These are phyloP conservation scores for Melanostigma gelatinosum DNA, from an alignment of 2,113 vertebrate genomes.

Conservation along the genomic window DNA sequence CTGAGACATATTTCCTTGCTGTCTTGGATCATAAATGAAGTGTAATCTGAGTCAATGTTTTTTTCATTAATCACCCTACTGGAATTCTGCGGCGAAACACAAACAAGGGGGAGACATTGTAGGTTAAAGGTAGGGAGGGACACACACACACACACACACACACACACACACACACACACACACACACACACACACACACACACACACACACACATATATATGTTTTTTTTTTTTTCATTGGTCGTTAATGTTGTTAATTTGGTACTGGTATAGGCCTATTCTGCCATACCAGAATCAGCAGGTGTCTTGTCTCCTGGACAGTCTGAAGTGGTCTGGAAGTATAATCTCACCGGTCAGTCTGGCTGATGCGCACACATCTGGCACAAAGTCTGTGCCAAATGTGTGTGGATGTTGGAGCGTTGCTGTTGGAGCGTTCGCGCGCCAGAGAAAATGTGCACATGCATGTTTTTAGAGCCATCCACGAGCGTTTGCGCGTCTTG, in stretches of 20 bases:
- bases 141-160: no score
- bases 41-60: slow-evolving; percentile 49
- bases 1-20: slow-evolving; percentile 13
- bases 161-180: no score
- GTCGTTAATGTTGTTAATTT: neutral
- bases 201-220: no score
- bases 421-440: no score
- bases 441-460: no score
- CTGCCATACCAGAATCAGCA: neutral
- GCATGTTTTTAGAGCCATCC: no score
- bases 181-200: no score
- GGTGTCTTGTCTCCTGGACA: neutral
- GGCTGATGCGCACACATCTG: neutral
- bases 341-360: neutral
- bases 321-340: neutral
- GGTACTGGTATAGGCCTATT: neutral
- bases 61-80: slow-evolving; percentile 49
- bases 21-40: slow-evolving; percentile 29
- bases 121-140: neutral
- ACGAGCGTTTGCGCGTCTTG: no score
- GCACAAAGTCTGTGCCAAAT: no score
- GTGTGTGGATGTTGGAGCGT: no score
- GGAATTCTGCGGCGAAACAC: slow-evolving; percentile 36
- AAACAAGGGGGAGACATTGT: neutral
- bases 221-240: no score